Percentiles rank a stretch among this genome's conserved stretches.
phyloP scores from a whole-genome alignment of 2,797 vertebrate species.

The Okamejei kenojei region DNA sequence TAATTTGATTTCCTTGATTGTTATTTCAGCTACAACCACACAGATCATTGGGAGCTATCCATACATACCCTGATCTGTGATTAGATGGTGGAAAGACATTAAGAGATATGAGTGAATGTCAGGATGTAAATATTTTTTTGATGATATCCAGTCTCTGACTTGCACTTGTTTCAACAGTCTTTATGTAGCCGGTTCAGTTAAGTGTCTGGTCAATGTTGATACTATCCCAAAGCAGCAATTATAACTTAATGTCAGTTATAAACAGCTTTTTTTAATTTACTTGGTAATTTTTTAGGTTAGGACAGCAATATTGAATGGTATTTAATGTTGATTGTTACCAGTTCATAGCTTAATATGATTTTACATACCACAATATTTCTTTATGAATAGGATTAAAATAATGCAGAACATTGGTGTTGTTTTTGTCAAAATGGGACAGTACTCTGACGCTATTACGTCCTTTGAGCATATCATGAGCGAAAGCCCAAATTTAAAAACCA shows the following conservation, averaged over 20 bases:
- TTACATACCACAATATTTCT: slow-evolving; percentile 38
- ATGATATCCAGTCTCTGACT: too few species aligned
- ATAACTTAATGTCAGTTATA: background rate
- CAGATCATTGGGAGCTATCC: too few species aligned
- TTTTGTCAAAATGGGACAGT: slow-evolving; percentile 84
- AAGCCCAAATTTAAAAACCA: slow-evolving; percentile 81
- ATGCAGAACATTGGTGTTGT: slow-evolving; percentile 93
- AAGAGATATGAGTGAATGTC: too few species aligned
- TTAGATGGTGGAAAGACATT: too few species aligned
- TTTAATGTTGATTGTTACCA: background rate
- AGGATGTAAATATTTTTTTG: too few species aligned
- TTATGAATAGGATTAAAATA: slow-evolving; percentile 77
- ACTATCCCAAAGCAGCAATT: background rate
- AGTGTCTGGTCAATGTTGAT: too few species aligned
- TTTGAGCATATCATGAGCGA: slow-evolving; percentile 91
- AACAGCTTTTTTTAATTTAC: background rate
- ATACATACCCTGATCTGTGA: too few species aligned
- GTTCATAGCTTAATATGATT: background rate
- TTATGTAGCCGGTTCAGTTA: too few species aligned
- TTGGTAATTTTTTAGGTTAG: background rate
- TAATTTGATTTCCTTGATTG: too few species aligned
- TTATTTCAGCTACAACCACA: too few species aligned
- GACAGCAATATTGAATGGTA: background rate
- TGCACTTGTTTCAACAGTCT: too few species aligned
- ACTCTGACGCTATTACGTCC: slow-evolving; percentile 80